A percentile compares a stretch with the other conserved stretches of the same genome.
Conservation (phyloP, 1,140 invertebrate genomes). For the Drosophila nikananu region DNA sequence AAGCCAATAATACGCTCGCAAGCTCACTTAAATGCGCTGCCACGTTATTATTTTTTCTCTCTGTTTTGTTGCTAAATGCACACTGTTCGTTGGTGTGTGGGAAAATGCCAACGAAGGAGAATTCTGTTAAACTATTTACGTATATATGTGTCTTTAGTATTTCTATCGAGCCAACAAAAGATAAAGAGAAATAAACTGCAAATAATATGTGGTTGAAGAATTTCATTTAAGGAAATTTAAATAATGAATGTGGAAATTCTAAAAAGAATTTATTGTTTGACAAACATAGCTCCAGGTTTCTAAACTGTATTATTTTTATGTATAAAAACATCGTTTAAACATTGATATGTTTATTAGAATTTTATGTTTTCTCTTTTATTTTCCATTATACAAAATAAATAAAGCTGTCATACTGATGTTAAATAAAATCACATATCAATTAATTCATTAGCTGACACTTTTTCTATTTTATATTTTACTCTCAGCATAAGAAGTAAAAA, state of each 20-base stretch:
- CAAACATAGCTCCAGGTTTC: not conserved
- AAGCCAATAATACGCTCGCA: constrained; percentile 80
- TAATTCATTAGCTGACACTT: not conserved
- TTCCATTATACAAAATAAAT: not conserved
- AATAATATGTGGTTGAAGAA: not conserved
- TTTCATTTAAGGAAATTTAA: not conserved
- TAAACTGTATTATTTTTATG: not conserved
- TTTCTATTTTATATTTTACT: not conserved
- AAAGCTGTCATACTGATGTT: not conserved
- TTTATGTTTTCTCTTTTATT: not conserved
- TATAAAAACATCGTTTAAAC: not conserved
- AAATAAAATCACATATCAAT: constrained; percentile 3
- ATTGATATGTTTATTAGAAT: not conserved
- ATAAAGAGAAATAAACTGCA: not conserved
- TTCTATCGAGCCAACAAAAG: not conserved
- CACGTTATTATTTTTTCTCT: constrained; percentile 46
- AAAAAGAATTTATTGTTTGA: not conserved
- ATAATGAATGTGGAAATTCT: not conserved
- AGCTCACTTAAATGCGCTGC: constrained; percentile 77
- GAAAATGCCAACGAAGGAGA: constrained; percentile 20
- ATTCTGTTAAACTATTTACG: constrained; percentile 5
- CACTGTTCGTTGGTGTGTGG: not conserved
- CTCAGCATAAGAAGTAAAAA: not conserved
- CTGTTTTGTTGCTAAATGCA: constrained; percentile 9
- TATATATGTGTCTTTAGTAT: not conserved